Conservation (phyloP, 2,888 invertebrate species). For the Sisyra nigra region DNA sequence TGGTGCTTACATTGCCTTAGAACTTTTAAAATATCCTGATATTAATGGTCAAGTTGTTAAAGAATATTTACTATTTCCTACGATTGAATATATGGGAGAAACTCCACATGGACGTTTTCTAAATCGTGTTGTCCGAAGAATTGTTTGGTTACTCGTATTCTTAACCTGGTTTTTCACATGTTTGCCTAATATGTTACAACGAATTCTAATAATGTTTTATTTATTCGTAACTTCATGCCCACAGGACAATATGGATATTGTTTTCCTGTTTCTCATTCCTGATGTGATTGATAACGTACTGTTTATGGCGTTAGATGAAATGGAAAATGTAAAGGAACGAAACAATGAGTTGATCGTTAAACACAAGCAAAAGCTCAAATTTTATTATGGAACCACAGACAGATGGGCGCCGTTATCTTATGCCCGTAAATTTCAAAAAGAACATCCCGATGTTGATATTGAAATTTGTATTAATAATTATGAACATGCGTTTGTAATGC, state of each 20-base stretch:
- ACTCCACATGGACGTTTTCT: constrained; percentile 56
- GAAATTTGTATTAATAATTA: constrained; percentile 40
- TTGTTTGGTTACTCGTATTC: constrained; percentile 29
- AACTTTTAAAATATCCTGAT: constrained; percentile 43
- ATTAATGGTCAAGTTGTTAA: constrained; percentile 39
- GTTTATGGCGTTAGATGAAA: constrained; percentile 61
- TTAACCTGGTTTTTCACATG: constrained; percentile 31
- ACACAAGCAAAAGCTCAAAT: constrained; percentile 45
- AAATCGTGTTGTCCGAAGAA: constrained; percentile 40
- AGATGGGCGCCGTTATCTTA: constrained; percentile 68
- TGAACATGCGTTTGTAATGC: constrained; percentile 70
- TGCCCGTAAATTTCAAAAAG: constrained; percentile 43
- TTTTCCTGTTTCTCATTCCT: constrained; percentile 40
- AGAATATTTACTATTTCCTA: constrained; percentile 69
- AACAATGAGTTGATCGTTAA: constrained; percentile 42
- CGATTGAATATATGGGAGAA: constrained; percentile 66
- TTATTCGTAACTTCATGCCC: constrained; percentile 36
- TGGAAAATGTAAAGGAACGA: constrained; percentile 52
- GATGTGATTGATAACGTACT: constrained; percentile 45
- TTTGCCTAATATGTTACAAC: constrained; percentile 36
- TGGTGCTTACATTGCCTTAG: constrained; percentile 68
- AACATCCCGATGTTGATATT: constrained; percentile 42
- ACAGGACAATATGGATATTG: constrained; percentile 28
- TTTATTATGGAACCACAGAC: constrained; percentile 68
- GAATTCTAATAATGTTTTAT: constrained; percentile 35